Conservation (phyloP, 2,797 vertebrate species). For the Thaleichthys pacificus region DNA sequence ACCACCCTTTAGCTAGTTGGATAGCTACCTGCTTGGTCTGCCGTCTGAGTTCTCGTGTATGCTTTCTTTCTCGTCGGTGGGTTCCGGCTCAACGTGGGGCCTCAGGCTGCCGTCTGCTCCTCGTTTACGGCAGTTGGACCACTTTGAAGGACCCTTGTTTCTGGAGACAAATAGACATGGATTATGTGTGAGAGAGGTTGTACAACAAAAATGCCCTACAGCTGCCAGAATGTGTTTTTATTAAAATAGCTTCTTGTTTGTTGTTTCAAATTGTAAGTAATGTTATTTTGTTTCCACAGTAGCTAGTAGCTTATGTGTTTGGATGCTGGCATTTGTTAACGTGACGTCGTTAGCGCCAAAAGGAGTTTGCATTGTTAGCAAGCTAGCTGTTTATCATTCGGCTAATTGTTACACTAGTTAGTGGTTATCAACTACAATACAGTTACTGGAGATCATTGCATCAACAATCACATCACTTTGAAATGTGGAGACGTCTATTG, state of each 20-base stretch:
- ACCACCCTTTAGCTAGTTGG: neutral
- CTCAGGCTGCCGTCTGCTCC: constrained; percentile 74
- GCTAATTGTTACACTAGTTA: neutral
- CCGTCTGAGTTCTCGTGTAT: neutral
- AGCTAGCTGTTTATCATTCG: neutral
- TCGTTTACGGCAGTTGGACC: constrained; percentile 79
- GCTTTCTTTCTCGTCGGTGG: neutral
- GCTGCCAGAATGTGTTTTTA: neutral
- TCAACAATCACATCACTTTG: no score
- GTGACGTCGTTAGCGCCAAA: neutral
- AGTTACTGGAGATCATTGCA: no score
- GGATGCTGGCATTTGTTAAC: neutral
- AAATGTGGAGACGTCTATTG: neutral
- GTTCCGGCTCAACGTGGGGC: constrained; percentile 37
- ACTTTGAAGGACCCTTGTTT: constrained; percentile 59
- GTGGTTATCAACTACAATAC: no score
- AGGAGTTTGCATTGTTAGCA: neutral
- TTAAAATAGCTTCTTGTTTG: neutral
- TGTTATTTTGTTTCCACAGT: no score
- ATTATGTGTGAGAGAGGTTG: no score
- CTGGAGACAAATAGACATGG: constrained; percentile 17
- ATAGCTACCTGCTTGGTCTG: neutral
- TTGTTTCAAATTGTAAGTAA: no score
- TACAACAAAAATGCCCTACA: neutral
- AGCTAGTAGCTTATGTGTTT: neutral